Evolutionary conservation across 2,888 invertebrate genomes (phyloP).

Genomic region (Pterostichus madidus): DNA sequence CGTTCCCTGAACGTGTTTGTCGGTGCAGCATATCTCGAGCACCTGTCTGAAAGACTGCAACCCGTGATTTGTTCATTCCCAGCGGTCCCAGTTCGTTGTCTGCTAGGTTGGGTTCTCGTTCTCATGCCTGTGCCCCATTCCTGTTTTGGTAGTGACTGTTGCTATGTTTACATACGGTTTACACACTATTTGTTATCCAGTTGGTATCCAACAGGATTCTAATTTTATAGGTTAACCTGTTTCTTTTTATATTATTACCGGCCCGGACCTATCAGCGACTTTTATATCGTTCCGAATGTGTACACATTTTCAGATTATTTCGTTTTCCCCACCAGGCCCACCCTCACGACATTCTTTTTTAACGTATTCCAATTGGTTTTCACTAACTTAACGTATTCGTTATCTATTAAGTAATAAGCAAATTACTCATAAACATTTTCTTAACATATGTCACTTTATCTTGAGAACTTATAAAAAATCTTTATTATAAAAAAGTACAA

Average conservation of each 20-base stretch:
- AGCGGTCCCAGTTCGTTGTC: slow-evolving; percentile 31
- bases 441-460: slow-evolving; percentile 49
- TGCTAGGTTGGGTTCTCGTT: slow-evolving; percentile 59
- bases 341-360: neutral
- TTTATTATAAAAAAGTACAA: slow-evolving; percentile 8
- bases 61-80: slow-evolving; percentile 33
- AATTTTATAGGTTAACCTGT: slow-evolving; percentile 66
- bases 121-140: slow-evolving; percentile 61
- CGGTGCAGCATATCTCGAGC: neutral
- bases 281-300: neutral
- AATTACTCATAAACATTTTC: slow-evolving; percentile 39
- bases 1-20: slow-evolving; percentile 36
- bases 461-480: slow-evolving; percentile 10
- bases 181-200: slow-evolving; percentile 58
- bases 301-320: neutral
- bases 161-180: slow-evolving; percentile 67
- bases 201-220: slow-evolving; percentile 52
- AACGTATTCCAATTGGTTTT: too few relatives aligned
- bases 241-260: slow-evolving; percentile 62
- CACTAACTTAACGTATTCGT: slow-evolving; percentile 12
- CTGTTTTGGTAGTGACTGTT: slow-evolving; percentile 67
- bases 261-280: slow-evolving; percentile 15
- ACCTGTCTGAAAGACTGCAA: slow-evolving; percentile 43
- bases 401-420: slow-evolving; percentile 43
- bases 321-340: neutral